These are phyloP conservation scores for Tetramorium bicarinatum DNA, from an alignment of 2,888 invertebrate species.

Conservation along the genomic window DNA sequence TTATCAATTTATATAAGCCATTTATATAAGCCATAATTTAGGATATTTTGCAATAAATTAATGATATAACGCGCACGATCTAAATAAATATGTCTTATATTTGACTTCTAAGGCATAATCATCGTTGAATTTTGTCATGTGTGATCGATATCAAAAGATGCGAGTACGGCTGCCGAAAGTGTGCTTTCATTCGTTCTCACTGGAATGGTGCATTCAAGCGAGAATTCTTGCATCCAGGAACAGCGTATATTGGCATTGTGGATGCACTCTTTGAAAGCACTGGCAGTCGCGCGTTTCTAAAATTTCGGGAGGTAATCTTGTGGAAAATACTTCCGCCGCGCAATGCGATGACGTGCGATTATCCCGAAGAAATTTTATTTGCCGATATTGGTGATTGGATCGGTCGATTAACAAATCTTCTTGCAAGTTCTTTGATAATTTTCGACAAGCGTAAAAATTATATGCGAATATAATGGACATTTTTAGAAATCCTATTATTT, in stretches of 20 bases:
- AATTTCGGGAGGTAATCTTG: constrained; percentile 56
- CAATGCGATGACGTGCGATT: constrained; percentile 54
- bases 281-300: constrained; percentile 58
- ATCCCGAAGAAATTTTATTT: constrained; percentile 42
- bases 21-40: not conserved
- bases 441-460: not conserved
- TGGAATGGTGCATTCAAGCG: constrained; percentile 62
- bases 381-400: constrained; percentile 21
- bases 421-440: not conserved
- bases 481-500: not conserved
- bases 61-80: not conserved
- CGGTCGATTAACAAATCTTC: constrained; percentile 23
- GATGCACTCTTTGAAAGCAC: constrained; percentile 65
- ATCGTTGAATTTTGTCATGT: not conserved
- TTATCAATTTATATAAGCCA: not conserved
- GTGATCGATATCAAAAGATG: constrained; percentile 58
- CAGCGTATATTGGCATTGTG: constrained; percentile 55
- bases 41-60: not conserved
- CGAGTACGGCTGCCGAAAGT: constrained; percentile 29
- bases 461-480: not conserved
- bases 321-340: constrained; percentile 57
- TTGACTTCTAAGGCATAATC: not conserved
- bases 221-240: constrained; percentile 61
- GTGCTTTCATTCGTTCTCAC: constrained; percentile 58
- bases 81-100: not conserved